Percentiles rank a stretch among this genome's conserved stretches.
phyloP scores from a whole-genome alignment of 2,113 vertebrate species.

The Tichodroma muraria region DNA sequence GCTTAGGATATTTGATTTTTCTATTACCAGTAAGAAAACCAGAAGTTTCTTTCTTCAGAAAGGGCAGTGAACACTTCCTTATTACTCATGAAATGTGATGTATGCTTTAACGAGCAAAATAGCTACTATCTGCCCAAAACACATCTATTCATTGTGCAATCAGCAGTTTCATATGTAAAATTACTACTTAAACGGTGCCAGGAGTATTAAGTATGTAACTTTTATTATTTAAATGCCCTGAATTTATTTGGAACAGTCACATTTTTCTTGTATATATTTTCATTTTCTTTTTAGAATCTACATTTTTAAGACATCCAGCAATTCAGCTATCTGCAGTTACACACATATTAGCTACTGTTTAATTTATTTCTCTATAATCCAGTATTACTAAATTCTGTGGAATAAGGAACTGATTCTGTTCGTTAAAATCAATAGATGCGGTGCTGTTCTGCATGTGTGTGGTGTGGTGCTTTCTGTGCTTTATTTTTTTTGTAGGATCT shows the following conservation, averaged over 20 bases:
- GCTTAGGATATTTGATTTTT: constrained; percentile 23
- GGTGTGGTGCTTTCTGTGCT: not conserved
- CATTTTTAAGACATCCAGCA: not conserved
- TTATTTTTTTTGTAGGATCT: not conserved
- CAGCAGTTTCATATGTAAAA: constrained; percentile 45
- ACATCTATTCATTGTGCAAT: constrained; percentile 43
- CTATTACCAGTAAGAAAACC: not conserved
- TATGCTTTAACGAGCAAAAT: constrained; percentile 13
- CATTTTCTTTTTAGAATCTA: not conserved
- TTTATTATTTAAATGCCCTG: constrained; percentile 53
- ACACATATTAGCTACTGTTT: not conserved
- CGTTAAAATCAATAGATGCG: not conserved
- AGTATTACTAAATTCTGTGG: not conserved
- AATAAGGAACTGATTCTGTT: not conserved
- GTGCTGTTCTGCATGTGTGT: not conserved
- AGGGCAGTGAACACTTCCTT: not conserved
- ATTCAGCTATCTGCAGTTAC: not conserved
- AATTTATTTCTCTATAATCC: constrained; percentile 2
- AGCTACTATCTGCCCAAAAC: constrained; percentile 36
- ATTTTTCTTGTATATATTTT: constrained; percentile 20
- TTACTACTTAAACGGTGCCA: constrained; percentile 46
- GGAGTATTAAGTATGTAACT: constrained; percentile 33
- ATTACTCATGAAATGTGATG: not conserved
- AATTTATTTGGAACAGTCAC: constrained; percentile 24
- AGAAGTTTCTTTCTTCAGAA: not conserved